Evolutionary conservation across 2,113 vertebrate species (phyloP), one percentile per base, ranked within the genome.

Genomic region (Telmatochromis brichardi): DNA sequence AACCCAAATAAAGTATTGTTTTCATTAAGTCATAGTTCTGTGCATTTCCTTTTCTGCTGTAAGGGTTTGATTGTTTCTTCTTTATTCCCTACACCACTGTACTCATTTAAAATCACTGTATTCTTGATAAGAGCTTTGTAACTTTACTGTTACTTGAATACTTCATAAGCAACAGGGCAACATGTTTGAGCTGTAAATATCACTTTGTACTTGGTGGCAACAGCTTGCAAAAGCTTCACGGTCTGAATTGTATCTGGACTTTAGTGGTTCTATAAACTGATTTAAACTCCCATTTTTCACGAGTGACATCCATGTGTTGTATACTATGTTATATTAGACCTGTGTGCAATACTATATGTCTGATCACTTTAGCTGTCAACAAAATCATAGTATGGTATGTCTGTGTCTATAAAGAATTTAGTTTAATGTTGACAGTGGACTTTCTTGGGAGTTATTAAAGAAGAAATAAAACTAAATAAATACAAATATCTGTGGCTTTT

Each of bases 1-100:
- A 58, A 57, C 26, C 31, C 63, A 40, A 91, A 94, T 93, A 91
- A 93, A 93, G 54, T 88, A 89, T 90, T 89, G 90, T 95, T 94
- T 95, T 94, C 86, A 88, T 89, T 94, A 93, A 63, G 73, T 31
- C 11, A 6, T 5, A 6, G 13, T 45, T 28, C 10, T 80, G 55
- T 50, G 80, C 71, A 3, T 86, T 84, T 81, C 54, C 90, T 28
- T 63, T 82, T 17, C 71, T 23, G 6, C 23, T 42, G 23, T 14
- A 5, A 42, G 15, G 37, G 19, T 78, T 35, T 15, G 9, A 19
- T 26, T 3, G 19, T 3, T 15, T 26, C 82, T 23, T 26, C 28
- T 78, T 58, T 11, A 76, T 65, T 71, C 80, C 17, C 82, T 37
- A 12, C 5, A 23, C 40, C 33, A 78, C 5, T 50, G 50, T 9